phyloP scores from a whole-genome alignment of 2,113 vertebrate species.

The Triplophysa dalaica region DNA sequence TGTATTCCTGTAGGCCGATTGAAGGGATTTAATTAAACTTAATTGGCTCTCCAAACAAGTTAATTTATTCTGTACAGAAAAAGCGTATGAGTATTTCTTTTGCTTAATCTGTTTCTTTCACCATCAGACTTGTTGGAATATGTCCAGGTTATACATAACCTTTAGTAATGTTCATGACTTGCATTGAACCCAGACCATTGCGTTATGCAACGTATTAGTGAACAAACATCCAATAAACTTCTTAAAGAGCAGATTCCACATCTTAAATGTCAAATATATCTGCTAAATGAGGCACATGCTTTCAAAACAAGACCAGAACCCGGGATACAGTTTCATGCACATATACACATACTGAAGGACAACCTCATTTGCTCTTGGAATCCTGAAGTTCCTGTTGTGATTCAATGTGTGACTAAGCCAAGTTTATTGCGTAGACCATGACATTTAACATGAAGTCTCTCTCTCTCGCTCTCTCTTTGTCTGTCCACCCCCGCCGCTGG shows the following conservation, averaged over 20 bases:
- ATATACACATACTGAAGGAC: neutral
- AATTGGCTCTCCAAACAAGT: too few relatives aligned
- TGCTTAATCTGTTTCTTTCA: too few relatives aligned
- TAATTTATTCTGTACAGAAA: too few relatives aligned
- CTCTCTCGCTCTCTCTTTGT: neutral
- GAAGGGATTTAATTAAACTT: too few relatives aligned
- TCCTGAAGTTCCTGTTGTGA: neutral
- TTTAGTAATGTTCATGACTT: too few relatives aligned
- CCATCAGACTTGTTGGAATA: too few relatives aligned
- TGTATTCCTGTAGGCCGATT: too few relatives aligned
- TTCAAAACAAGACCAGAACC: neutral
- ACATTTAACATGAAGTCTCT: constrained; percentile 30
- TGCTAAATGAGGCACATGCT: neutral
- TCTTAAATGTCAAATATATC: neutral
- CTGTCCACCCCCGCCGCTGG: neutral
- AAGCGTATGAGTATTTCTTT: too few relatives aligned
- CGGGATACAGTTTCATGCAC: neutral
- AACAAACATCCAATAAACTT: neutral
- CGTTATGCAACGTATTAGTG: neutral
- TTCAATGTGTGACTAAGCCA: neutral
- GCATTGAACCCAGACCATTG: too few relatives aligned
- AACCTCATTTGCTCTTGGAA: neutral
- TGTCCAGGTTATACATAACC: too few relatives aligned
- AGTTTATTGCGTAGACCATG: constrained; percentile 9
- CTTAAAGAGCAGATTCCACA: neutral